Conservation (phyloP, 2,113 vertebrate species). For the Labeo rohita region DNA sequence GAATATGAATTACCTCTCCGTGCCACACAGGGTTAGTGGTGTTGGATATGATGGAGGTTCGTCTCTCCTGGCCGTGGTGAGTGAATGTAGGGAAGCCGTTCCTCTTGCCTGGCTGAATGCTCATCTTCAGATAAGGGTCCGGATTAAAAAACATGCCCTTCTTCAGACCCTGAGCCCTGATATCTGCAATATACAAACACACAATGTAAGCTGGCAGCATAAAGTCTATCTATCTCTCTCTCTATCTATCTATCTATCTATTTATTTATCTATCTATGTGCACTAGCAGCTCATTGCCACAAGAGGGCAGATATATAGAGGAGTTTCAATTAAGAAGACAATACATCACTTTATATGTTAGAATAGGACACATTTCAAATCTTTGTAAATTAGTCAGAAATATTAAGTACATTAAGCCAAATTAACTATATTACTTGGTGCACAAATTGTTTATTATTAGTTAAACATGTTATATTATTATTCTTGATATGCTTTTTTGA, state of each 20-base stretch:
- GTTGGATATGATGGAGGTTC: constrained; percentile 91
- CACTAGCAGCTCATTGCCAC: constrained; percentile 35
- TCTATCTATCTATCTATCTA: not conserved
- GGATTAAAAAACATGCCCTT: constrained; percentile 99
- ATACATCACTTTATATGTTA: not conserved
- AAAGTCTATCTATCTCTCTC: not conserved
- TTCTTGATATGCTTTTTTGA: not conserved
- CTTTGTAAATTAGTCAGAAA: not conserved
- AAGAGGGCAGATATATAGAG: constrained; percentile 28
- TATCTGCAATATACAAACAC: constrained; percentile 75
- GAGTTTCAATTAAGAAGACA: not conserved
- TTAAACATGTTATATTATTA: not conserved
- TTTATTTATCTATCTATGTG: constrained; percentile 3
- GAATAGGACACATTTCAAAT: not conserved
- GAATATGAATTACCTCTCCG: constrained; percentile 82
- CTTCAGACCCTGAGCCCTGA: constrained; percentile 91
- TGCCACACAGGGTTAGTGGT: constrained; percentile 95
- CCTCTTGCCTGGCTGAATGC: constrained; percentile 93
- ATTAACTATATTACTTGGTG: not conserved
- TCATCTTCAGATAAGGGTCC: constrained; percentile 97
- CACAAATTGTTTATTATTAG: too few species aligned
- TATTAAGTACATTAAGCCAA: not conserved
- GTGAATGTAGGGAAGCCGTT: constrained; percentile 90
- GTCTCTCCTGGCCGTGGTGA: constrained; percentile 92
- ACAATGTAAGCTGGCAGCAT: not conserved